These are phyloP conservation scores for Coremacera marginata DNA, from an alignment of 2,888 invertebrate species.

Conservation along the genomic window DNA sequence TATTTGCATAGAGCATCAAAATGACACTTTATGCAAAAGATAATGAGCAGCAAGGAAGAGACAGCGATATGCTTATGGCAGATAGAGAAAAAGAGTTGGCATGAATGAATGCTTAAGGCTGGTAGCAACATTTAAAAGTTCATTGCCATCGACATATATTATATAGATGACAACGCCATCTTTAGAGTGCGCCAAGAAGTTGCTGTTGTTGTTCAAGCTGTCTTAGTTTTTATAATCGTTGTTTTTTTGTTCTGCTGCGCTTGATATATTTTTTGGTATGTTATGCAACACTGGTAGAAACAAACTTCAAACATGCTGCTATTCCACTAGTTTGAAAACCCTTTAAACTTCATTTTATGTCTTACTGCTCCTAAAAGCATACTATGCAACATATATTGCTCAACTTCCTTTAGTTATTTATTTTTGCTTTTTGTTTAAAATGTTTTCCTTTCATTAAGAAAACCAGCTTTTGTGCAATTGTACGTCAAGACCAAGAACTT, in stretches of 20 bases:
- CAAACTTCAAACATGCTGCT: neutral
- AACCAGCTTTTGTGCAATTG: too few species aligned
- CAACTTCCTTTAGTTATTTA: neutral
- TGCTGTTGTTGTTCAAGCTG: constrained; percentile 23
- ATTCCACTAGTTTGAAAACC: neutral
- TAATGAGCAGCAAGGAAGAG: constrained; percentile 10
- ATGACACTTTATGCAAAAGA: constrained; percentile 36
- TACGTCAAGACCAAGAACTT: too few species aligned
- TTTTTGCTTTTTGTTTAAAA: constrained; percentile 39
- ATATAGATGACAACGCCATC: constrained; percentile 61
- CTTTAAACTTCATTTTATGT: too few species aligned
- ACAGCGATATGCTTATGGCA: neutral
- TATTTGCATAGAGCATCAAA: constrained; percentile 36
- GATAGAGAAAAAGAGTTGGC: neutral
- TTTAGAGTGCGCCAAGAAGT: neutral
- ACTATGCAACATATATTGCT: too few species aligned
- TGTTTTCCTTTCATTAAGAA: too few species aligned
- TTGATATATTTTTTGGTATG: too few species aligned
- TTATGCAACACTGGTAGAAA: too few species aligned
- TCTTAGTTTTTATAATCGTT: constrained; percentile 33
- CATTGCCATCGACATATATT: constrained; percentile 69
- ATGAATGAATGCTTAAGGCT: neutral
- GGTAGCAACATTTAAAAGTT: constrained; percentile 67
- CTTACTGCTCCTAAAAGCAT: too few species aligned
- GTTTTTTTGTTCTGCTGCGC: neutral